Percentiles rank a stretch among this genome's conserved stretches.
Evolutionary conservation across 2,797 vertebrate species (phyloP).

Genomic region (Chloroceryle inda): DNA sequence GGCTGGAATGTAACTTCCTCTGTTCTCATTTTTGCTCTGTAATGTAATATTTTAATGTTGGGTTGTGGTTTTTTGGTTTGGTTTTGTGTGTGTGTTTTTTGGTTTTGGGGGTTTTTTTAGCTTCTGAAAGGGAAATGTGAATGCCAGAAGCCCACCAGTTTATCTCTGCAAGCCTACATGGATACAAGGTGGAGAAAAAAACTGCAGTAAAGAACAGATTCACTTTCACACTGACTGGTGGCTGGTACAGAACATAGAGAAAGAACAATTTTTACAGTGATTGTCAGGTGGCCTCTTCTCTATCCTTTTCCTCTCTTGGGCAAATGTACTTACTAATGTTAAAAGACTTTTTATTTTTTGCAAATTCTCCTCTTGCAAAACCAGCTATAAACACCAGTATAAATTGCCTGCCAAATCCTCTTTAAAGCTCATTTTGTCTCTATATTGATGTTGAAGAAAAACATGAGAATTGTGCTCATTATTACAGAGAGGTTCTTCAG

Average conservation of each 20-base stretch:
- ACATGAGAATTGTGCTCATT: not conserved
- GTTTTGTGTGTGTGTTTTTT: too few species aligned
- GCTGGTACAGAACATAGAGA: not conserved
- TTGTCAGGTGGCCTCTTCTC: not conserved
- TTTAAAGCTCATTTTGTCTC: conserved; percentile 23
- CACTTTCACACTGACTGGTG: not conserved
- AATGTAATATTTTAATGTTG: not conserved
- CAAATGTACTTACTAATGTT: not conserved
- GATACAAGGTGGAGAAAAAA: not conserved
- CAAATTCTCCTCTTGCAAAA: not conserved
- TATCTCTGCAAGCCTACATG: not conserved
- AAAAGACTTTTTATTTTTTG: conserved; percentile 10
- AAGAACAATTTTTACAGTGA: not conserved
- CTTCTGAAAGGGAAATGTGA: not conserved
- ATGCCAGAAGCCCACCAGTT: not conserved
- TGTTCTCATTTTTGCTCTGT: not conserved
- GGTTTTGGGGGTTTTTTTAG: not conserved
- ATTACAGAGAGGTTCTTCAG: not conserved
- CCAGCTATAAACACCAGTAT: not conserved
- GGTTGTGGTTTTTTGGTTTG: too few species aligned
- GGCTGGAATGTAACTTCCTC: not conserved
- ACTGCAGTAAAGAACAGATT: not conserved
- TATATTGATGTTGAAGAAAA: not conserved
- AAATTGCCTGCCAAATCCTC: conserved; percentile 9
- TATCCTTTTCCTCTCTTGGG: not conserved